Conservation (phyloP, 2,113 vertebrate genomes). For the Hiodon alosoides region DNA sequence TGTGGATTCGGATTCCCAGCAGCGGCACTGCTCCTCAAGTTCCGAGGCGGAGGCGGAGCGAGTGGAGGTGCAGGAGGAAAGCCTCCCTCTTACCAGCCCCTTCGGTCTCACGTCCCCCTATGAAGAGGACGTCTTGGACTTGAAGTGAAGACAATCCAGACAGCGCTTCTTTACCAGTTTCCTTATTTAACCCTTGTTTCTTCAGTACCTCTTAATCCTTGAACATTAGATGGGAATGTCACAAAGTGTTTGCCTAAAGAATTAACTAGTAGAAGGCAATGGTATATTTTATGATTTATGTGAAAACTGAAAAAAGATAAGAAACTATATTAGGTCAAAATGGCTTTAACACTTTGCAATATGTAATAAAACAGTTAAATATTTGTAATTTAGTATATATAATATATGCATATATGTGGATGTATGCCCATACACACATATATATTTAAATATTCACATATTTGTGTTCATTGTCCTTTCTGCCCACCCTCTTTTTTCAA, state of each 20-base stretch:
- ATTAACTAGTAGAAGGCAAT: neutral
- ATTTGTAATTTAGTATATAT: constrained; percentile 33
- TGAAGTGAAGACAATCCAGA: constrained; percentile 80
- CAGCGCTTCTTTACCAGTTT: constrained; percentile 34
- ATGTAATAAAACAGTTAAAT: constrained; percentile 57
- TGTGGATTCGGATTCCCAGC: constrained; percentile 59
- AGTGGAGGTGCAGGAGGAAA: constrained; percentile 58
- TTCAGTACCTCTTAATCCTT: constrained; percentile 36
- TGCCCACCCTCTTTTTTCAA: constrained; percentile 25
- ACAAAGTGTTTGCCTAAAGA: constrained; percentile 22
- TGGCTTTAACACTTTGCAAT: constrained; percentile 46
- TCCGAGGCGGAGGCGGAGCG: constrained; percentile 66
- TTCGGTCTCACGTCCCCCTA: constrained; percentile 73
- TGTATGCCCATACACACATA: constrained; percentile 42
- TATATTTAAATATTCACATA: constrained; percentile 40
- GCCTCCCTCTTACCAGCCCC: constrained; percentile 59
- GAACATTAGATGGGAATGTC: constrained; percentile 39
- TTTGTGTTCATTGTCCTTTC: constrained; percentile 29
- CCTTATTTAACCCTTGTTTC: constrained; percentile 36
- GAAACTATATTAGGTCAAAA: constrained; percentile 16
- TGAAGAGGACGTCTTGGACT: constrained; percentile 85
- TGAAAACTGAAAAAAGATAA: constrained; percentile 2
- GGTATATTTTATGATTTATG: neutral
- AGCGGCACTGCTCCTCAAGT: constrained; percentile 59
- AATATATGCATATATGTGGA: constrained; percentile 51